Conservation (phyloP, 2,888 invertebrate genomes). For the Archips xylosteana region DNA sequence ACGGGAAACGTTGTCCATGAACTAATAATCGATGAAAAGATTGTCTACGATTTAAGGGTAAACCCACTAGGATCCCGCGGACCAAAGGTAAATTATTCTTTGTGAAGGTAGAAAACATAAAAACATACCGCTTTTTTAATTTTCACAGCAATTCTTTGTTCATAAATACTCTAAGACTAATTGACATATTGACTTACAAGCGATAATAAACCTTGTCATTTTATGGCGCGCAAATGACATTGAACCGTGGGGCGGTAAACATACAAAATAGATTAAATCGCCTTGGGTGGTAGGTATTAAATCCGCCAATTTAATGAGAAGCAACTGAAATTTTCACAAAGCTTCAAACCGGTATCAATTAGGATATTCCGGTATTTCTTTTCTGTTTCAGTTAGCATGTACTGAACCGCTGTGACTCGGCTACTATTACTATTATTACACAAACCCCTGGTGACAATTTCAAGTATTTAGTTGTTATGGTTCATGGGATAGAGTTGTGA, state of each 20-base stretch:
- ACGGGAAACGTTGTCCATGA: too few relatives aligned
- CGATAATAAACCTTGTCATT: constrained; percentile 3
- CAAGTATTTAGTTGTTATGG: too few relatives aligned
- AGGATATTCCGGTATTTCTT: background rate
- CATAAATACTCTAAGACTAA: background rate
- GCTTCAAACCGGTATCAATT: background rate
- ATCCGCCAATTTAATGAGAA: background rate
- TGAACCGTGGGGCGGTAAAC: background rate
- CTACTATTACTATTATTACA: too few relatives aligned
- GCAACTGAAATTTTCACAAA: background rate
- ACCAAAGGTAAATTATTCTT: too few relatives aligned
- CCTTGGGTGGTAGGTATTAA: background rate
- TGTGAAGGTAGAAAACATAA: too few relatives aligned
- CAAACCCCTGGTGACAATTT: too few relatives aligned
- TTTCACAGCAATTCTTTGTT: background rate
- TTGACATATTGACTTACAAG: constrained; percentile 1
- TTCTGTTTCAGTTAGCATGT: background rate
- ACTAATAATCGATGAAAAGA: too few relatives aligned
- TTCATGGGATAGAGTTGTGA: too few relatives aligned
- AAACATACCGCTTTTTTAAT: background rate
- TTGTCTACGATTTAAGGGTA: too few relatives aligned
- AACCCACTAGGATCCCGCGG: too few relatives aligned
- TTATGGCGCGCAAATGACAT: constrained; percentile 1
- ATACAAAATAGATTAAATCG: background rate
- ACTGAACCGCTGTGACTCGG: too few relatives aligned